Conservation (phyloP, 2,113 vertebrate genomes). For the Syngnathus scovelli region DNA sequence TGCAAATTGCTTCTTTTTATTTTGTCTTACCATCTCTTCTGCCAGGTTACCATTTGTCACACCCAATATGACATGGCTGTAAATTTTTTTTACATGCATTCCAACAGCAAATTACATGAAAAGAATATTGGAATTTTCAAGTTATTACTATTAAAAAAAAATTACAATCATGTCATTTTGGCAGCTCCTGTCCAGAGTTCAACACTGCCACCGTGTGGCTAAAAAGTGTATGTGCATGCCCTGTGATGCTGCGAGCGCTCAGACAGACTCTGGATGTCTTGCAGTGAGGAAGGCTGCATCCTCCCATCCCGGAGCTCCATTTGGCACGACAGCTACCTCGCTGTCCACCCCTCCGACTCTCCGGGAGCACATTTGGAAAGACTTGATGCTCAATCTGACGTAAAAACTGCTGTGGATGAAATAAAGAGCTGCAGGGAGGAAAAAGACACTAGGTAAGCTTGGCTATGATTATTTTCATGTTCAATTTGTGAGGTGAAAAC, state of each 20-base stretch:
- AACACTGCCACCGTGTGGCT: neutral
- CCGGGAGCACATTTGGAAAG: constrained; percentile 21
- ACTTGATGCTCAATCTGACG: neutral
- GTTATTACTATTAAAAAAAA: too few species aligned
- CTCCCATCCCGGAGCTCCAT: constrained; percentile 20
- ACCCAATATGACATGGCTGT: neutral
- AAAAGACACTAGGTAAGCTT: neutral
- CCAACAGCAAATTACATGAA: neutral
- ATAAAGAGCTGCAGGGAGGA: constrained; percentile 15
- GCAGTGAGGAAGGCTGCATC: constrained; percentile 12
- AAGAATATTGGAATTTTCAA: too few species aligned
- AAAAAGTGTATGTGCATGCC: neutral
- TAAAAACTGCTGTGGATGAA: neutral
- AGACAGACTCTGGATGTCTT: neutral
- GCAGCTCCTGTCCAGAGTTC: neutral
- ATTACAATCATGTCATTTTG: neutral
- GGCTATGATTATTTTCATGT: neutral
- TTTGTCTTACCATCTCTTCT: neutral
- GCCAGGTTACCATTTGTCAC: neutral
- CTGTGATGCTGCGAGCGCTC: neutral
- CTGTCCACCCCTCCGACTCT: constrained; percentile 9
- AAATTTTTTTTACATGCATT: neutral
- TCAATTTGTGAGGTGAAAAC: neutral
- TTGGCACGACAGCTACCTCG: constrained; percentile 9
- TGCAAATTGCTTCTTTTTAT: neutral